Evolutionary conservation across 1,140 invertebrate genomes (phyloP), one percentile per base, ranked within the genome.

Genomic region (Drosophila arizonae): DNA sequence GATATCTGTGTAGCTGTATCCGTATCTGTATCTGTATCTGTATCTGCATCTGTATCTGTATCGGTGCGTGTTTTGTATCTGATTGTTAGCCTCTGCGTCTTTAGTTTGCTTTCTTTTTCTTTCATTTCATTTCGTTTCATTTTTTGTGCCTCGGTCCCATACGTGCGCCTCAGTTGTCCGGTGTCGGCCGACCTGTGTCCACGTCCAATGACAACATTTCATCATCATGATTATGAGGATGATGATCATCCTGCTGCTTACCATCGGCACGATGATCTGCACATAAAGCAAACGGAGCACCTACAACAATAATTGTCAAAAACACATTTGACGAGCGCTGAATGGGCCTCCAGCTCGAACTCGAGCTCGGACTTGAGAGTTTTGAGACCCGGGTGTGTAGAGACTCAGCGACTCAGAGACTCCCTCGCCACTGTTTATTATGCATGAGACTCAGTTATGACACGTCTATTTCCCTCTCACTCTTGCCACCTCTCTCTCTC

Each of bases 181-280:
- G 66, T 71, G 78, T 66, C 66, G 82, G 79, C 76, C 79, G 84
- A 87, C 84, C 85, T 88, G 84, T 87, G 84, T 88, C 85, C 84
- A 88, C 85, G 84, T 88, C 74, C 77, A 87, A 81, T 67, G 84
- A 88, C 85, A 88, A 88, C 84, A 88, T 88, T 88, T 88, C 84
- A 89, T 88, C 84, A 62, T 78, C 65, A 78, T 77, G 66, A 66
- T 70, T 33, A 48, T 57, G 13, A 63, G 58, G 10, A 56, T 61
- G 45, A 24, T 79, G 65, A 76, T 81, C 58, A 74, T 79, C 57
- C 64, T 79, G 36, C 67, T 77, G 1, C 36, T 39, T 39, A 39
- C 10, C 10, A 39, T 39, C 36, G 36, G 36, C 63, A 60, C 68
- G 30, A 56, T 66, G 48, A 62, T 68, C 63, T 60, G 43, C 51